A percentile compares a stretch with the other conserved stretches of the same genome.
phyloP scores from a whole-genome alignment of 2,113 vertebrate genomes.

The Corythornis cristatus region DNA sequence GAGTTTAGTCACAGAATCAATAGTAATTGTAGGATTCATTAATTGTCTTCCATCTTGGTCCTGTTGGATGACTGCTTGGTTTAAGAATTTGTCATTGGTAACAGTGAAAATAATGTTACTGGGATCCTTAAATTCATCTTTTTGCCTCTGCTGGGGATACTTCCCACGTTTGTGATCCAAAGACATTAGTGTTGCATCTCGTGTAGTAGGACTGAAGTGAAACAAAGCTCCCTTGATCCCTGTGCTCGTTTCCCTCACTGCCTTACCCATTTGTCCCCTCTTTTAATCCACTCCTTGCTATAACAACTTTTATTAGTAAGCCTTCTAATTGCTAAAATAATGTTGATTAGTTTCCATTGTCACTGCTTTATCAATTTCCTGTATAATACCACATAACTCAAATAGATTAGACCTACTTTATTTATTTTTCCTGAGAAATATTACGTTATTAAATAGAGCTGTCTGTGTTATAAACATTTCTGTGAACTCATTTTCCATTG shows the following conservation, averaged over 20 bases:
- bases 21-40: background rate
- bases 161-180: background rate
- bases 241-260: background rate
- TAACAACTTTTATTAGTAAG: background rate
- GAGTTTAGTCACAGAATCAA: background rate
- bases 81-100: background rate
- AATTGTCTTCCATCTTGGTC: background rate
- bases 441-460: background rate
- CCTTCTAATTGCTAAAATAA: background rate
- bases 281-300: background rate
- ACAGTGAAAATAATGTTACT: background rate
- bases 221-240: background rate
- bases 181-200: background rate
- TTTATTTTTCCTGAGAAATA: background rate
- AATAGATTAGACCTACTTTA: background rate
- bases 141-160: background rate
- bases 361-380: background rate
- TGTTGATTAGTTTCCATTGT: background rate
- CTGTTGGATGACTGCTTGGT: background rate
- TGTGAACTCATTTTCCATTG: background rate
- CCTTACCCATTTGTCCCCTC: background rate
- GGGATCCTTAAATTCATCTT: background rate
- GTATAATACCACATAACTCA: background rate
- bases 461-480: background rate
- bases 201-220: background rate